Conservation (phyloP, 2,888 invertebrate species). For the Thera britannica region DNA sequence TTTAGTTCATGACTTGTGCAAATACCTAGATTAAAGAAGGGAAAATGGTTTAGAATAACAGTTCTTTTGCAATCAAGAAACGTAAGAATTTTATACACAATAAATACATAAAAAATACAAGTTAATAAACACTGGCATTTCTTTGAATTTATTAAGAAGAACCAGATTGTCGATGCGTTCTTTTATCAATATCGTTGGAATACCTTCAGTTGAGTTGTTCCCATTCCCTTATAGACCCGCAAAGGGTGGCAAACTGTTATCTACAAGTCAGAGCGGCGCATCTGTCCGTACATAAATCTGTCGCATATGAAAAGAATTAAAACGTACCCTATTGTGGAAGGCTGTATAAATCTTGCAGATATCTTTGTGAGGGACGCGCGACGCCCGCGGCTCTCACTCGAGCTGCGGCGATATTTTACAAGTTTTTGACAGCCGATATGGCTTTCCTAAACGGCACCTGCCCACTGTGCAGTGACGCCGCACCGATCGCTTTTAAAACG, state of each 20-base stretch:
- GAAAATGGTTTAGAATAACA: no score
- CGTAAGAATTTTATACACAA: background rate
- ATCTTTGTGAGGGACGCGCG: conserved; percentile 78
- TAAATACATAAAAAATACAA: background rate
- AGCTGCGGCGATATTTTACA: conserved; percentile 87
- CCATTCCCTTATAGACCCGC: conserved; percentile 42
- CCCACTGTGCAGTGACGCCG: conserved; percentile 55
- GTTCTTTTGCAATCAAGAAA: no score
- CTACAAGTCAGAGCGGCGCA: conserved; percentile 64
- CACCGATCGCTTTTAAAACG: conserved; percentile 34
- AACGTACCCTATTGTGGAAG: conserved; percentile 82
- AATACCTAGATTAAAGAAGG: no score
- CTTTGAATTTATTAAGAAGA: background rate
- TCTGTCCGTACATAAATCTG: conserved; percentile 83
- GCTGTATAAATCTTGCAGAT: conserved; percentile 82
- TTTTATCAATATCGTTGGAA: conserved; percentile 21
- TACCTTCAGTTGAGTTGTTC: conserved; percentile 19
- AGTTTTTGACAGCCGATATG: conserved; percentile 88
- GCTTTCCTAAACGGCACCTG: conserved; percentile 84
- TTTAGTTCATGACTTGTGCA: no score
- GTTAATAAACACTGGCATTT: background rate
- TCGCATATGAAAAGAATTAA: conserved; percentile 84
- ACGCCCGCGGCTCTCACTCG: conserved; percentile 71
- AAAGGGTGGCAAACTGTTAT: conserved; percentile 70
- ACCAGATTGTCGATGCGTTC: background rate